These are phyloP conservation scores for Callyntrura guangdongensis DNA, from an alignment of 2,888 invertebrate genomes.

Conservation along the genomic window DNA sequence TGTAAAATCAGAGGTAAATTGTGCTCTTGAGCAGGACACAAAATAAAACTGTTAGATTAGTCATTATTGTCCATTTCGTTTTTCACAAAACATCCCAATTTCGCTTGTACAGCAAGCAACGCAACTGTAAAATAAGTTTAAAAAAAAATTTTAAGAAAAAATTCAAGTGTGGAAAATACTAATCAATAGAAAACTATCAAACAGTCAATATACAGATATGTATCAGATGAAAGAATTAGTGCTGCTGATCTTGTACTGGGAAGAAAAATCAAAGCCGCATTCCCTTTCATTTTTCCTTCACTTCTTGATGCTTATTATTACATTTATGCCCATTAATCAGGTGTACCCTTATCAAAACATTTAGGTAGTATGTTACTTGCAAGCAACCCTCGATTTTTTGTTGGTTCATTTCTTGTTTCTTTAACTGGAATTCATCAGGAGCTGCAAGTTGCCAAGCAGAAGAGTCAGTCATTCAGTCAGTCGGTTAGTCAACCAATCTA, in stretches of 20 bases:
- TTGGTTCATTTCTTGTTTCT: slow-evolving; percentile 52
- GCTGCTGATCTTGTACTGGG: slow-evolving; percentile 12
- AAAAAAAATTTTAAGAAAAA: neutral
- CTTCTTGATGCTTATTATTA: slow-evolving; percentile 35
- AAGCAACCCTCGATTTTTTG: slow-evolving; percentile 41
- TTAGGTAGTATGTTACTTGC: neutral
- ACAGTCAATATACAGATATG: neutral
- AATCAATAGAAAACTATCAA: slow-evolving; percentile 5
- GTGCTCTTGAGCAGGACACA: neutral
- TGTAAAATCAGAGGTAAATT: neutral
- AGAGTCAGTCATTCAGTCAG: slow-evolving; percentile 63
- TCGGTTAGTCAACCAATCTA: slow-evolving; percentile 76
- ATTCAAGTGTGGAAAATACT: neutral
- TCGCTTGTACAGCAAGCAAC: too few species aligned
- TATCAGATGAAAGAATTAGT: slow-evolving; percentile 27
- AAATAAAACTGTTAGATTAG: neutral
- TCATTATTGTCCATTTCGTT: neutral
- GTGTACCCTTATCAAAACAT: slow-evolving; percentile 77
- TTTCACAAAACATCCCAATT: neutral
- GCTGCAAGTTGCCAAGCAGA: slow-evolving; percentile 16
- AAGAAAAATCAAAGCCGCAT: slow-evolving; percentile 59
- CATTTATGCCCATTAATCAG: slow-evolving; percentile 68
- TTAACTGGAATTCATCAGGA: slow-evolving; percentile 72
- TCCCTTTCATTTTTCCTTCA: slow-evolving; percentile 24
- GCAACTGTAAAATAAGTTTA: neutral